phyloP scores from a whole-genome alignment of 2,797 vertebrate species.

The Gouania willdenowi region DNA sequence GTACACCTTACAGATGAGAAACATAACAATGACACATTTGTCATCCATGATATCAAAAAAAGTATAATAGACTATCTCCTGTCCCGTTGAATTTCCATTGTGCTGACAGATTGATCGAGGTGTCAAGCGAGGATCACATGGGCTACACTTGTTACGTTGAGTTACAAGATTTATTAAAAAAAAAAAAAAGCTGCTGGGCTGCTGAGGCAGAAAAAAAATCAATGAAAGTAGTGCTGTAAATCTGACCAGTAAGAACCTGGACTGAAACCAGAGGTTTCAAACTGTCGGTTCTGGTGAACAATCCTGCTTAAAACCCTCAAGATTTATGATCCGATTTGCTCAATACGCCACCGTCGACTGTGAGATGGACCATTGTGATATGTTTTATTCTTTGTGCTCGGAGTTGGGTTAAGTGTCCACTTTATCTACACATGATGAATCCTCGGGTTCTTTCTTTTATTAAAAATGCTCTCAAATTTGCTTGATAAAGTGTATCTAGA shows the following conservation, averaged over 20 bases:
- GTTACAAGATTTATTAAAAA: conserved; percentile 48
- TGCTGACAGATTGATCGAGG: conserved; percentile 33
- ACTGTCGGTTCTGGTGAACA: conserved; percentile 28
- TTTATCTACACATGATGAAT: background rate
- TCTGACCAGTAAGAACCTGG: conserved; percentile 34
- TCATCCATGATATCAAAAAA: conserved; percentile 19
- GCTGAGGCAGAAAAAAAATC: conserved; percentile 48
- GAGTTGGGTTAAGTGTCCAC: background rate
- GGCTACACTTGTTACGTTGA: conserved; percentile 51
- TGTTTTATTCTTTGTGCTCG: conserved; percentile 16
- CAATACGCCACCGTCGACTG: conserved; percentile 2
- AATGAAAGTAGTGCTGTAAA: conserved; percentile 57
- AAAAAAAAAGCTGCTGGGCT: conserved; percentile 31
- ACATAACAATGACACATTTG: background rate
- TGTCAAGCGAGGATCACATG: conserved; percentile 30
- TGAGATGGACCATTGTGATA: conserved; percentile 12
- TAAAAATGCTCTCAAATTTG: too few species aligned
- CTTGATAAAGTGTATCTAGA: too few species aligned
- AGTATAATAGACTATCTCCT: conserved; percentile 26
- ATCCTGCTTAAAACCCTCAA: conserved; percentile 32
- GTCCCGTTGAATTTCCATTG: conserved; percentile 17
- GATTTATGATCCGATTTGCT: conserved; percentile 38
- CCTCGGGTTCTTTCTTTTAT: background rate
- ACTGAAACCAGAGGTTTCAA: conserved; percentile 30
- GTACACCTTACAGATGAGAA: background rate